Evolutionary conservation across 92 coral and sea anemone species (phyloP).

Genomic region (Zoanthus solanderi): DNA sequence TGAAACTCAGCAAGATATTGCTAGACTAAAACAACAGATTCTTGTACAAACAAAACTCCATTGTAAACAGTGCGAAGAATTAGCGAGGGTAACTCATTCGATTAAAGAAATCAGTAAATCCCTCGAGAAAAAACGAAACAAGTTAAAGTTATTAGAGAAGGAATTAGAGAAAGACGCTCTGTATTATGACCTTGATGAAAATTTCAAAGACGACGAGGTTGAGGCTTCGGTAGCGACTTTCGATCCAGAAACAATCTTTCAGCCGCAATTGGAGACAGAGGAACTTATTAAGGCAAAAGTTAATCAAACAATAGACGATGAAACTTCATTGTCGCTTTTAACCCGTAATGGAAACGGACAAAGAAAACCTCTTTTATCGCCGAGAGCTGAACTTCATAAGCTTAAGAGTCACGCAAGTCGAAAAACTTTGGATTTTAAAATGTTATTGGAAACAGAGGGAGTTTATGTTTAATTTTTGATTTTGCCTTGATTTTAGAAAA

Average conservation of each 20-base stretch:
- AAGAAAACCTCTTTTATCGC: conserved; percentile 21
- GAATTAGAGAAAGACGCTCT: conserved; percentile 46
- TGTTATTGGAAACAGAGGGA: not conserved
- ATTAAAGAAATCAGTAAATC: conserved; percentile 59
- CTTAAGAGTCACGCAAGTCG: conserved; percentile 18
- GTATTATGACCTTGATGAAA: conserved; percentile 72
- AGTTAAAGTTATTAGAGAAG: conserved; percentile 47
- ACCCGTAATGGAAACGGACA: conserved; percentile 51
- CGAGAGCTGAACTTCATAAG: conserved; percentile 11
- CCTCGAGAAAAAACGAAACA: conserved; percentile 50
- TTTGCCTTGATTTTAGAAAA: not conserved
- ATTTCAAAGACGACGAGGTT: conserved; percentile 54
- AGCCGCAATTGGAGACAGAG: not conserved
- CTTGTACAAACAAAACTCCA: conserved; percentile 68
- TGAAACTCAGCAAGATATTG: conserved; percentile 10
- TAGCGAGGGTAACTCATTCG: conserved; percentile 51
- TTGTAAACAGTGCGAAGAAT: conserved; percentile 67
- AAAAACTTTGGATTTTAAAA: not conserved
- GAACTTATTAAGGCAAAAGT: not conserved
- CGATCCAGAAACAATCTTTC: not conserved
- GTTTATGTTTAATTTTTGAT: conserved; percentile 13
- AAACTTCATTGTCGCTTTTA: conserved; percentile 7
- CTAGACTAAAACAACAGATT: conserved; percentile 55
- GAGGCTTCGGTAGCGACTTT: conserved; percentile 24
- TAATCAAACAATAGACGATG: conserved; percentile 12